Percentiles rank a stretch among this genome's conserved stretches.
These are phyloP conservation scores for Samia ricini DNA, from an alignment of 1,140 invertebrate genomes.

Conservation along the genomic window DNA sequence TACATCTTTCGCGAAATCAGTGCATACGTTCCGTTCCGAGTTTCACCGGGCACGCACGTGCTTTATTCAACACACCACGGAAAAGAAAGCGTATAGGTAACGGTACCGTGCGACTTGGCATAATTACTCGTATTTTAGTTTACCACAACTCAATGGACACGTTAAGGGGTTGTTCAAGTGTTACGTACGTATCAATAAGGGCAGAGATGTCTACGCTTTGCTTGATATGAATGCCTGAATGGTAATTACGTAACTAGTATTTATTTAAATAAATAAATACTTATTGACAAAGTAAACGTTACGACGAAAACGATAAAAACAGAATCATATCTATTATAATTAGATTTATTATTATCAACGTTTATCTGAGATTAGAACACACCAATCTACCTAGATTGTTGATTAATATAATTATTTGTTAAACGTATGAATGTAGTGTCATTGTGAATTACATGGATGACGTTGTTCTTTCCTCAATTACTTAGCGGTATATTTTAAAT, in stretches of 20 bases:
- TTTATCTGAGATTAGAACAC: too few relatives aligned
- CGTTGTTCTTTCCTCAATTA: background rate
- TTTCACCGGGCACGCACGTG: slow-evolving; percentile 37
- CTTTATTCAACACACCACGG: slow-evolving; percentile 16
- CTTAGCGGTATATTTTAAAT: too few relatives aligned
- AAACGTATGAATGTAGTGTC: background rate
- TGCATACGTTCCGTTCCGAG: slow-evolving; percentile 29
- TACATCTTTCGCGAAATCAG: slow-evolving; percentile 15
- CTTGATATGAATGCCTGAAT: too few relatives aligned
- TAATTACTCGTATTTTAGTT: slow-evolving; percentile 36
- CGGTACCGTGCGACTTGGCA: slow-evolving; percentile 40
- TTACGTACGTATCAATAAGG: too few relatives aligned
- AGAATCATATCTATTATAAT: too few relatives aligned
- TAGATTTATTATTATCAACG: background rate
- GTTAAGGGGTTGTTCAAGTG: background rate
- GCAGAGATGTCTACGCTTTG: too few relatives aligned
- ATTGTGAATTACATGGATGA: background rate
- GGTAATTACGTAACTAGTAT: too few relatives aligned
- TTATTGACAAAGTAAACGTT: too few relatives aligned
- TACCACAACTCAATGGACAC: slow-evolving; percentile 14
- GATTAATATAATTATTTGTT: too few relatives aligned
- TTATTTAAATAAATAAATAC: too few relatives aligned
- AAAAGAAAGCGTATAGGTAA: slow-evolving; percentile 64
- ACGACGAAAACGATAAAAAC: too few relatives aligned
- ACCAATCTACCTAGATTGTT: too few relatives aligned